Base-by-base conservation (phyloP, 2,113 vertebrate genomes). In the Thunnus thynnus region DNA sequence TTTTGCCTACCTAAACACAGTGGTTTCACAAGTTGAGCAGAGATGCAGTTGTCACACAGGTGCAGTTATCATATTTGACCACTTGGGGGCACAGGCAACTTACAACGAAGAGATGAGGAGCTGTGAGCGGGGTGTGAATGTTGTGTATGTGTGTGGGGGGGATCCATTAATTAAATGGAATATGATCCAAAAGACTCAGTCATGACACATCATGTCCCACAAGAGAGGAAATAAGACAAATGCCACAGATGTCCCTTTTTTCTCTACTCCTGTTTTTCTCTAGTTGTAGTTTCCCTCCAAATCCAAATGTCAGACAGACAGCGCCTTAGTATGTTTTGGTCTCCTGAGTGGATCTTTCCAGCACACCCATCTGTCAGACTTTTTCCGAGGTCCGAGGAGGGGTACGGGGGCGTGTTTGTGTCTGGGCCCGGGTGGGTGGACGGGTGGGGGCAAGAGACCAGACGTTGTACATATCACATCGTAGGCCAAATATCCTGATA, bases 81-180 rank as follows among this genome's bases (percentile, higher is more conserved):
- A 94, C 95, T 95, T 91, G 95, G 93, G 93, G 95, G 95, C 95
- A 92, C 91, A 94, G 92, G 79, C 87, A 91, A 91, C 92, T 89
- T 89, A 92, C 91, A 85, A 50, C 92, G 93, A 75, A 86, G 70
- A 51, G 65, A 36, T 56, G 44, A 62, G 64, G 27, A 78, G 58
- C 41, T 57, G 9, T 66, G 83, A 72, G 68, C 48, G 30, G 83
- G 41, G 66, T 82, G 75, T 84, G 68, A 77, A 44, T 70, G 13
- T 46, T 70, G 52, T 79, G 67, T 51, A 20, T 27, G 36, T 58
- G 44, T 47, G 52, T 32, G 27, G 47, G 18, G 47, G 64, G 56
- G 47, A 80, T 69, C 78, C 80, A 90, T 89, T 92, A 92, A 94
- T 94, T 91, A 90, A 88, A 88, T 76, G 82, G 78, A 92, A 82